Evolutionary conservation across 2,888 invertebrate species (phyloP), one percentile per base, ranked within the genome.

Genomic region (Syrista parreyssii): DNA sequence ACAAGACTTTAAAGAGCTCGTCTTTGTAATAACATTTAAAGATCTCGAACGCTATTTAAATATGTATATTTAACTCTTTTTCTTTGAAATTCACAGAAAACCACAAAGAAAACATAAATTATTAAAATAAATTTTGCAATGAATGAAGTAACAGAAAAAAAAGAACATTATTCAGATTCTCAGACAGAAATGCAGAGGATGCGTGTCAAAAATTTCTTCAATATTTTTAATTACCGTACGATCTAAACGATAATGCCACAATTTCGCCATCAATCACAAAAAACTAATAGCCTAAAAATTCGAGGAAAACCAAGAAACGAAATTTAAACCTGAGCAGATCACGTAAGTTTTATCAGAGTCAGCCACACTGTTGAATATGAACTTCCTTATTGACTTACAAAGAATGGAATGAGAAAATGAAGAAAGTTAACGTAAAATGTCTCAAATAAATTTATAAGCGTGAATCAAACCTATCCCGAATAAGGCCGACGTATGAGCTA

Each of bases 1-100:
- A 86, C 85, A 83, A 83, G 74, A 77, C 77, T 78, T 71, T 33
- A 31, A 71, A 33, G 71, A 33, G 71, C 71, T 71, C 31, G 9
- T 32, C 23, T 55, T 55, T 55, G 6, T 55, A 23, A 55, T 55
- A 55, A 23, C 55, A 23, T 55, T 55, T 55, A 55, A 55, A 23
- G 6, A 9, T 55, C 55, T 23, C 9, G 55, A 55, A 55, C 23
- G 23, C 23, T 55, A 40, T 23, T 55, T 55, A 23, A 23, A 55
- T 55, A 55, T 23, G 55, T 9, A 55, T 55, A 55, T 55, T 55
- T 23, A 55, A 55, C 6, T 15, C 23, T 55, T 55, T 55, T 23
- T 55, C 55, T 55, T 9, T 55, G 9, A 55, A 55, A 23, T 23
- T 55, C 55, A 55, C 23, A 55, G 23, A 9, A 55, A 23, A 55